A percentile compares a stretch with the other conserved stretches of the same genome.
These are phyloP conservation scores for Tursiops truncatus DNA, from an alignment of 2,113 vertebrate species.

Conservation along the genomic window DNA sequence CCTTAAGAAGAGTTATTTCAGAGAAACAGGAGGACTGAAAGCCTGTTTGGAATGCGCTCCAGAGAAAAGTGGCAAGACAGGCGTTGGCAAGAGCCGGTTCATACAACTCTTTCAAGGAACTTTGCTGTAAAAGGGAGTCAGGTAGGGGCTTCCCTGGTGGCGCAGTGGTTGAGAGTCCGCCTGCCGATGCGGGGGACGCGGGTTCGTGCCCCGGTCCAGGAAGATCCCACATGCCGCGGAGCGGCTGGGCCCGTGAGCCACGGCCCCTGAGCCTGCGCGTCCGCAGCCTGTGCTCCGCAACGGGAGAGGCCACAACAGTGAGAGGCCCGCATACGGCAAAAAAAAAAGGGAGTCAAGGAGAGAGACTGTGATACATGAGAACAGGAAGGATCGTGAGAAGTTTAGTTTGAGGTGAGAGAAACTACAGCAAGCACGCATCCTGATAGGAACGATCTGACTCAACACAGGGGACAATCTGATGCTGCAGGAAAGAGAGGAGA, in stretches of 20 bases:
- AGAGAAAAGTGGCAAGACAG: not conserved
- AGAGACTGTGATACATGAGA: not conserved
- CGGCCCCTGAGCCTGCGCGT: too few species aligned
- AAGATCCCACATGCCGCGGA: too few species aligned
- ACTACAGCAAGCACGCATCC: not conserved
- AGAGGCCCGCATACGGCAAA: too few species aligned
- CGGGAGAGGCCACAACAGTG: too few species aligned
- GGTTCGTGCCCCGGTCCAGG: too few species aligned
- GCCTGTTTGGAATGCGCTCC: not conserved
- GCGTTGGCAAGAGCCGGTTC: not conserved
- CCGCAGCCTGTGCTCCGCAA: too few species aligned
- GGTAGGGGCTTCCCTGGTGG: too few species aligned
- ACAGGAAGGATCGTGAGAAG: not conserved
- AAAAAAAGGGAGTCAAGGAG: not conserved
- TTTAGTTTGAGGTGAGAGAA: not conserved
- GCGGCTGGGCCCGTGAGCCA: too few species aligned
- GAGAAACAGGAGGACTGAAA: not conserved
- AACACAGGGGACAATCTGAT: not conserved
- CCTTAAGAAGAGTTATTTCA: not conserved
- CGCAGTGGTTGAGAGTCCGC: too few species aligned
- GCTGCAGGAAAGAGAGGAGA: not conserved
- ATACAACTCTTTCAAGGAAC: not conserved
- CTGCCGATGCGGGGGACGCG: accelerated
- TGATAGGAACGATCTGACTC: not conserved
- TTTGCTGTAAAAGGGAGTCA: not conserved